Percentiles rank a stretch among this genome's conserved stretches.
These are phyloP conservation scores for Catostylus mosaicus DNA, from an alignment of 30 jellyfish, hydroid and myxozoan genomes.

Conservation along the genomic window DNA sequence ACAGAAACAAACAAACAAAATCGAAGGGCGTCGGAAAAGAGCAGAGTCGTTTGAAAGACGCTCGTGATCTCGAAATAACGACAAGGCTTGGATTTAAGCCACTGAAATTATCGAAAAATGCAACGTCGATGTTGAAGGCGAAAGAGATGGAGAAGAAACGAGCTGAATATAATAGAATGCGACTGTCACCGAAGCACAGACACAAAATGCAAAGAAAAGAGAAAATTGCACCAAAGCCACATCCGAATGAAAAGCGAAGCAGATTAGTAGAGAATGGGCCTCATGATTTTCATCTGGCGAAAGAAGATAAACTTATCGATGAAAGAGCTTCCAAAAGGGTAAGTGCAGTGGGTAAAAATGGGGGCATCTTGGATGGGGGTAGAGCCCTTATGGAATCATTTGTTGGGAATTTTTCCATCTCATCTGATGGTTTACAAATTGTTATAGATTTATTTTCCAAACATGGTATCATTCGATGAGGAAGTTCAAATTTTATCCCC, in stretches of 20 bases:
- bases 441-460: too few species aligned
- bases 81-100: not conserved
- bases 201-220: conserved; percentile 20
- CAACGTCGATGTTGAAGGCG: not conserved
- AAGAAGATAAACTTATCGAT: conserved; percentile 2
- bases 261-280: not conserved
- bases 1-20: not conserved
- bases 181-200: conserved; percentile 23
- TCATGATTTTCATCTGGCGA: conserved; percentile 18
- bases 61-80: not conserved
- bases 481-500: too few species aligned
- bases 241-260: conserved; percentile 8
- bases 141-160: not conserved
- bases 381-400: too few species aligned
- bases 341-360: not conserved
- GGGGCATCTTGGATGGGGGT: too few species aligned
- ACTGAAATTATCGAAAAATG: not conserved
- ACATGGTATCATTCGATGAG: too few species aligned
- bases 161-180: conserved; percentile 18
- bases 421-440: too few species aligned
- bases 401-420: too few species aligned
- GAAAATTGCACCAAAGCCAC: not conserved
- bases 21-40: not conserved
- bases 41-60: not conserved
- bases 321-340: conserved; percentile 36